Percentiles rank a stretch among this genome's conserved stretches.
phyloP scores from a whole-genome alignment of 2,888 invertebrate genomes.

The Cabera pusaria region DNA sequence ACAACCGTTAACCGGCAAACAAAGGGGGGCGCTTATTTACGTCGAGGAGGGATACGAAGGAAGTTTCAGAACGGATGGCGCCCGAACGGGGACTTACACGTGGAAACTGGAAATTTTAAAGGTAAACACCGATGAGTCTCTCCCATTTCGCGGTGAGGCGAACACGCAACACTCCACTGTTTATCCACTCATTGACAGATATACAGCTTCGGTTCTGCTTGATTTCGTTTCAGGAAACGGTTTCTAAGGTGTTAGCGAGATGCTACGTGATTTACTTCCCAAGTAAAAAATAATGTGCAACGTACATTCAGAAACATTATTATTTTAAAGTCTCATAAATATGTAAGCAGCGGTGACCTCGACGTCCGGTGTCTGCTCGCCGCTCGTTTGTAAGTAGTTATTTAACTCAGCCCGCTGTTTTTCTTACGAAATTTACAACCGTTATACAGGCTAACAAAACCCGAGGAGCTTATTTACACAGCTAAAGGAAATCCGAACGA shows the following conservation, averaged over 20 bases:
- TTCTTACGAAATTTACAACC: conserved; percentile 66
- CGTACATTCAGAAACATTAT: conserved; percentile 26
- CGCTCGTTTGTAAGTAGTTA: conserved; percentile 11
- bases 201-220: conserved; percentile 25
- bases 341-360: conserved; percentile 52
- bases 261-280: neutral
- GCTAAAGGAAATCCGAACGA: conserved; percentile 69
- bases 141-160: conserved; percentile 36
- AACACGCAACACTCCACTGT: conserved; percentile 35
- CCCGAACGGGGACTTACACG: conserved; percentile 35
- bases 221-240: conserved; percentile 21
- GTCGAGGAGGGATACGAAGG: conserved; percentile 44
- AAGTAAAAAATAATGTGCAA: conserved; percentile 28
- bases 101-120: conserved; percentile 46
- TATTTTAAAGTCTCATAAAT: conserved; percentile 56
- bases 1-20: conserved; percentile 61
- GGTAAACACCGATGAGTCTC: conserved; percentile 48
- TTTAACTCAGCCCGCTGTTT: conserved; percentile 43
- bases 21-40: conserved; percentile 60
- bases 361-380: conserved; percentile 27
- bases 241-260: neutral
- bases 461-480: conserved; percentile 70
- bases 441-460: conserved; percentile 70
- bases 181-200: conserved; percentile 27
- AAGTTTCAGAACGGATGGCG: conserved; percentile 48